Evolutionary conservation across 1,140 invertebrate genomes (phyloP).

Genomic region (Campoletis sonorensis): DNA sequence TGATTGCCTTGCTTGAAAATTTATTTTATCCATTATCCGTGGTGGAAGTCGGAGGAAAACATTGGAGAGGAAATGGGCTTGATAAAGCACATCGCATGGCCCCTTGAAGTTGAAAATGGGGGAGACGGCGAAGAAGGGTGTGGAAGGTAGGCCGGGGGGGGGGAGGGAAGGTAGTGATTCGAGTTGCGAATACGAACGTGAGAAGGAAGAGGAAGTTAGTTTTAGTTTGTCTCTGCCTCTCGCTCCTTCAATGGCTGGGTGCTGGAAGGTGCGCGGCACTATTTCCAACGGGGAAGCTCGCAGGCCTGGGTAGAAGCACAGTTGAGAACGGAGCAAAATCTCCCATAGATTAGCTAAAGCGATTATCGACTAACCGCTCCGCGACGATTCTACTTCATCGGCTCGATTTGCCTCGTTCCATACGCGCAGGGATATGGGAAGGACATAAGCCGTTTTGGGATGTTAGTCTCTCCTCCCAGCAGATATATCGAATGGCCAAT

Average conservation of each 20-base stretch:
- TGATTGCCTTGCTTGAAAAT: conserved; percentile 40
- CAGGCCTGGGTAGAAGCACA: conserved; percentile 14
- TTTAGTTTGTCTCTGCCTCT: conserved; percentile 18
- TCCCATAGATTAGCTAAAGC: conserved; percentile 48
- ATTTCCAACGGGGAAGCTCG: conserved; percentile 33
- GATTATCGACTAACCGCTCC: conserved; percentile 46
- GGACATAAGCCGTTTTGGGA: background rate
- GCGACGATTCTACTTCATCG: conserved; percentile 48
- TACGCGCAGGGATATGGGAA: background rate
- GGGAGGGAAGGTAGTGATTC: too few relatives aligned
- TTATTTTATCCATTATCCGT: conserved; percentile 47
- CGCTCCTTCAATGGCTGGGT: background rate
- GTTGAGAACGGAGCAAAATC: conserved; percentile 38
- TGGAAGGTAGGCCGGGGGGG: too few relatives aligned
- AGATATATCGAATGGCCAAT: conserved; percentile 2
- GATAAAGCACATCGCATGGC: conserved; percentile 44
- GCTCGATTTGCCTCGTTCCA: background rate
- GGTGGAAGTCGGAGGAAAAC: conserved; percentile 40
- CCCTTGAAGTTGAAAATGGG: conserved; percentile 39
- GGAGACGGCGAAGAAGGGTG: background rate
- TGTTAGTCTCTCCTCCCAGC: conserved; percentile 1
- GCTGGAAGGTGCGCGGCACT: conserved; percentile 6
- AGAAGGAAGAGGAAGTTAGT: conserved; percentile 19
- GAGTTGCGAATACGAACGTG: conserved; percentile 18
- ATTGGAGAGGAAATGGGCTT: conserved; percentile 45